Conservation (phyloP, 2,888 invertebrate species). For the Drosophila ezoana region DNA sequence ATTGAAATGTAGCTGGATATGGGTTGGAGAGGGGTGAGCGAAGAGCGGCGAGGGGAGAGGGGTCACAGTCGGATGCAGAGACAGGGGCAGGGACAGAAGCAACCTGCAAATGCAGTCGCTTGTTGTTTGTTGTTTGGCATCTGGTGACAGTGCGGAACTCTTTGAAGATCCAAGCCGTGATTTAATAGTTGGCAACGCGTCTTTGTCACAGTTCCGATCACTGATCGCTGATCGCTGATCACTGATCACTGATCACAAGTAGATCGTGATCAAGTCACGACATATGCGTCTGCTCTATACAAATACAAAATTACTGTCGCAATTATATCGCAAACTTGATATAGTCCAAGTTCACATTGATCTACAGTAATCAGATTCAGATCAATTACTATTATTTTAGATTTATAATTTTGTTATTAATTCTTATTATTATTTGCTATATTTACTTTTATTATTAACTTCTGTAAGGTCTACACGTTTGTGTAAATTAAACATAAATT, state of each 20-base stretch:
- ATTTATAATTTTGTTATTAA: too few relatives aligned
- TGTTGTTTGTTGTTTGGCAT: slow-evolving; percentile 30
- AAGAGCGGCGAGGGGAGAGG: not conserved
- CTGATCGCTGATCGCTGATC: not conserved
- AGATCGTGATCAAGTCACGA: too few relatives aligned
- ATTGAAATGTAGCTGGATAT: slow-evolving; percentile 49
- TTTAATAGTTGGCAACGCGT: slow-evolving; percentile 40
- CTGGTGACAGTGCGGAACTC: slow-evolving; percentile 52
- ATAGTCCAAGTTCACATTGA: too few relatives aligned
- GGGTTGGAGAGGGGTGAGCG: not conserved
- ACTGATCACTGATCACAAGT: not conserved
- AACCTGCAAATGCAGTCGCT: slow-evolving; percentile 39
- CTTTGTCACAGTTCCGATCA: slow-evolving; percentile 8
- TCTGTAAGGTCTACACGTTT: too few relatives aligned
- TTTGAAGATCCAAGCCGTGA: slow-evolving; percentile 51
- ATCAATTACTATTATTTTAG: too few relatives aligned
- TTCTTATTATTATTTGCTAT: too few relatives aligned
- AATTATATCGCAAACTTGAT: too few relatives aligned
- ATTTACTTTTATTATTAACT: too few relatives aligned
- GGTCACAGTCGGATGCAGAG: not conserved
- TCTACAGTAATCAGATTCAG: too few relatives aligned
- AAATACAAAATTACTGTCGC: too few relatives aligned
- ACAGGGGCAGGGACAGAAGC: slow-evolving; percentile 4
- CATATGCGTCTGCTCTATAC: too few relatives aligned
- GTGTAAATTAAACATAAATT: too few relatives aligned